Conservation (phyloP, 2,797 vertebrate genomes). For the Coregonus sp. region DNA sequence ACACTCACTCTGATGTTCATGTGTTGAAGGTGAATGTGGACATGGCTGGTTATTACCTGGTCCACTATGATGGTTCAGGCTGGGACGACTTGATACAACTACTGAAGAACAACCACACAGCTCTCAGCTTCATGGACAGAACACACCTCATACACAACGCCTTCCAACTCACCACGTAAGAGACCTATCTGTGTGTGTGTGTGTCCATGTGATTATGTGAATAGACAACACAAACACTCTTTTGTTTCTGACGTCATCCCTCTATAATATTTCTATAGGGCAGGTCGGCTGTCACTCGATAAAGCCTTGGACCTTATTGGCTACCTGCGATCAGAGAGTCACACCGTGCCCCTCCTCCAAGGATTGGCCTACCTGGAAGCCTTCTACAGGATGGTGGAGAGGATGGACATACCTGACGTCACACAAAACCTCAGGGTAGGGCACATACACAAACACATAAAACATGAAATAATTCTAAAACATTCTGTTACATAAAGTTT, state of each 20-base stretch:
- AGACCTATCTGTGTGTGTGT: not conserved
- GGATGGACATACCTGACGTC: slow-evolving; percentile 67
- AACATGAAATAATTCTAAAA: not conserved
- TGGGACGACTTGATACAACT: slow-evolving; percentile 73
- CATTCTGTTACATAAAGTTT: not conserved
- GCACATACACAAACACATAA: not conserved
- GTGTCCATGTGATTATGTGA: not conserved
- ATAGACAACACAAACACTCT: no score
- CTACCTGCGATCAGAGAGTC: slow-evolving; percentile 71
- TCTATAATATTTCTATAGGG: slow-evolving; percentile 58
- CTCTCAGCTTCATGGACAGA: slow-evolving; percentile 78
- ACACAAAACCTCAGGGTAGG: slow-evolving; percentile 72
- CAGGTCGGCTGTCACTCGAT: slow-evolving; percentile 79
- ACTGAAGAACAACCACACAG: slow-evolving; percentile 76
- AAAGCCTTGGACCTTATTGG: slow-evolving; percentile 78
- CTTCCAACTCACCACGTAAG: slow-evolving; percentile 81
- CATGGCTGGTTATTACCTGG: slow-evolving; percentile 82
- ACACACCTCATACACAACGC: slow-evolving; percentile 78
- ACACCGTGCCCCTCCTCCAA: slow-evolving; percentile 72
- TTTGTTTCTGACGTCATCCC: no score
- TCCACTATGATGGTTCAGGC: slow-evolving; percentile 77
- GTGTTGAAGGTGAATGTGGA: slow-evolving; percentile 76
- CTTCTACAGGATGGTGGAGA: slow-evolving; percentile 72
- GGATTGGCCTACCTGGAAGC: slow-evolving; percentile 72
- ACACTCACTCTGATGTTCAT: not conserved